Evolutionary conservation across 2,113 vertebrate genomes (phyloP).

Genomic region (Plestiodon gilberti): DNA sequence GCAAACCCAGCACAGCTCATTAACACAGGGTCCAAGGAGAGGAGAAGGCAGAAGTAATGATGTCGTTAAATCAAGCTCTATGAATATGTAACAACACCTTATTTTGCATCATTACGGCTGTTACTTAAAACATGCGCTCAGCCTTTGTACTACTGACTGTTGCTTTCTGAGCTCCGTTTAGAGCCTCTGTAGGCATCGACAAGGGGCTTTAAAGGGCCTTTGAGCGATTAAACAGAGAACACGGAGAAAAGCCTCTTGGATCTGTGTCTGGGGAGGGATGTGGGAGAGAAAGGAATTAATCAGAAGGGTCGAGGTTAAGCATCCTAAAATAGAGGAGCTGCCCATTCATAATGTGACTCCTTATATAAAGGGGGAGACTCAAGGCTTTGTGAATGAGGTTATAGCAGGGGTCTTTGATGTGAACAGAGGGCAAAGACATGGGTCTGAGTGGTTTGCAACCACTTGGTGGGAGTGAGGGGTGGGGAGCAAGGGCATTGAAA

Average conservation of each 20-base stretch:
- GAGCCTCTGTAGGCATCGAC: slow-evolving; percentile 15
- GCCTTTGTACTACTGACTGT: slow-evolving; percentile 49
- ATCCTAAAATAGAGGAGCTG: slow-evolving; percentile 13
- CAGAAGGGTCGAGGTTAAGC: not conserved
- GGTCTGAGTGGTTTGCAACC: not conserved
- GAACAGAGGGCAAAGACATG: not conserved
- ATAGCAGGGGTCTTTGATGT: not conserved
- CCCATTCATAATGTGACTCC: not conserved
- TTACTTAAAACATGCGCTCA: slow-evolving; percentile 65
- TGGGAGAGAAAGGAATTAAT: slow-evolving; percentile 36
- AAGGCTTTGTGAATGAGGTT: slow-evolving; percentile 10
- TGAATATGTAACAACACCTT: slow-evolving; percentile 75
- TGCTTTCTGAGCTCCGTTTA: slow-evolving; percentile 45
- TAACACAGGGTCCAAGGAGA: slow-evolving; percentile 65
- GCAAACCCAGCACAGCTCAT: slow-evolving; percentile 70
- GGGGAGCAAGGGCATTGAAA: not conserved
- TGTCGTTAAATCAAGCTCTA: slow-evolving; percentile 73
- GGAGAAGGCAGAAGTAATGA: slow-evolving; percentile 71
- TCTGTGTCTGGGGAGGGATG: slow-evolving; percentile 23
- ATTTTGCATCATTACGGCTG: slow-evolving; percentile 70
- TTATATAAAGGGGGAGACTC: not conserved
- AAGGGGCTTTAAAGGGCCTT: slow-evolving; percentile 49
- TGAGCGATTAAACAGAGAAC: slow-evolving; percentile 26
- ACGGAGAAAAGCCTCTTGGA: slow-evolving; percentile 24
- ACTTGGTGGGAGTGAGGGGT: not conserved